phyloP scores from a whole-genome alignment of 2,113 vertebrate species.

The Ginglymostoma cirratum region DNA sequence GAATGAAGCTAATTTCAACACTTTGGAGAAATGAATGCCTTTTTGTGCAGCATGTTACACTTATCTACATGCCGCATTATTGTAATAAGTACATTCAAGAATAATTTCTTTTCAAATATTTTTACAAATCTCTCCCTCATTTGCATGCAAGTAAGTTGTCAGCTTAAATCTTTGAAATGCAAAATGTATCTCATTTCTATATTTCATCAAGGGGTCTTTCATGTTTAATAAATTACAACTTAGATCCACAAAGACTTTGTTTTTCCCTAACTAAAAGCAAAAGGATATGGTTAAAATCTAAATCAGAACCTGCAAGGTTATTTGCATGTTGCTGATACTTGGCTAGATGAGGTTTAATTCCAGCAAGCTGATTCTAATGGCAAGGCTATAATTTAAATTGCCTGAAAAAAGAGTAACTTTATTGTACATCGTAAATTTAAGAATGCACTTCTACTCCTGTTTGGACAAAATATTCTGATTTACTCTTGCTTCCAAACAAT shows the following conservation, averaged over 20 bases:
- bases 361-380: slow-evolving; percentile 73
- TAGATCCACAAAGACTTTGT: slow-evolving; percentile 94
- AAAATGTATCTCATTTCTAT: slow-evolving; percentile 96
- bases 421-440: slow-evolving; percentile 41
- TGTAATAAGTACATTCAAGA: slow-evolving; percentile 82
- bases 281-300: slow-evolving; percentile 94
- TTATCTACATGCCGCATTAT: slow-evolving; percentile 82
- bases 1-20: slow-evolving; percentile 81
- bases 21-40: slow-evolving; percentile 85
- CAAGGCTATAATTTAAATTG: slow-evolving; percentile 71
- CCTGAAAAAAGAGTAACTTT: slow-evolving; percentile 53
- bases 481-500: background rate
- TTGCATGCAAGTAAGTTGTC: slow-evolving; percentile 87
- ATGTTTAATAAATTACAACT: slow-evolving; percentile 98
- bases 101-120: slow-evolving; percentile 85
- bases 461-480: slow-evolving; percentile 11
- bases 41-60: slow-evolving; percentile 78
- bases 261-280: slow-evolving; percentile 96
- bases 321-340: slow-evolving; percentile 89
- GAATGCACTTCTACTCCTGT: slow-evolving; percentile 61
- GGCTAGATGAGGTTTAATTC: slow-evolving; percentile 76
- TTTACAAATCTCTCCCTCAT: slow-evolving; percentile 84
- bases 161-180: slow-evolving; percentile 95
- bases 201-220: slow-evolving; percentile 97
- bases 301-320: slow-evolving; percentile 94